Percentiles rank a stretch among this genome's conserved stretches.
Evolutionary conservation across 2,888 invertebrate genomes (phyloP).

Genomic region (Autographa pulchrina): DNA sequence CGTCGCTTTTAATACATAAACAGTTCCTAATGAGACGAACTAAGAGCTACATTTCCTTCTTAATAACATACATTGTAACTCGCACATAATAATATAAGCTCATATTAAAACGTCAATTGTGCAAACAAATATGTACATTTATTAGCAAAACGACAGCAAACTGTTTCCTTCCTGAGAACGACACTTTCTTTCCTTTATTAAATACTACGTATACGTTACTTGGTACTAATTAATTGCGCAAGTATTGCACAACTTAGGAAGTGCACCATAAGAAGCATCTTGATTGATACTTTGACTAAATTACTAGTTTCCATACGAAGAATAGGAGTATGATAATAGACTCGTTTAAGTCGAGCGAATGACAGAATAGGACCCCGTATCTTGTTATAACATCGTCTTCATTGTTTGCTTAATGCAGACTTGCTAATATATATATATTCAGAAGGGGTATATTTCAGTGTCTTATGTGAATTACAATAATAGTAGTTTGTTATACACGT

Average conservation of each 20-base stretch:
- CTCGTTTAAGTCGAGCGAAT: conserved; percentile 4
- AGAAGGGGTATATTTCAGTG: not conserved
- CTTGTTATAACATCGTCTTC: not conserved
- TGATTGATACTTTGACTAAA: conserved; percentile 41
- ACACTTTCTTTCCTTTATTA: conserved; percentile 64
- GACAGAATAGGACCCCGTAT: conserved; percentile 12
- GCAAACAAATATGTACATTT: conserved; percentile 44
- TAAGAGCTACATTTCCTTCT: conserved; percentile 3
- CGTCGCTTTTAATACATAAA: not conserved
- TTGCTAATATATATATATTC: not conserved
- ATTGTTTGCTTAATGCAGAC: not conserved
- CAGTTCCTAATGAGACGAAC: too few species aligned
- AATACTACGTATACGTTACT: conserved; percentile 38
- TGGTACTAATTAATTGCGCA: conserved; percentile 51
- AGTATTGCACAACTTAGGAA: conserved; percentile 58
- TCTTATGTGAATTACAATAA: not conserved
- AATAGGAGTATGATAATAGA: conserved; percentile 24
- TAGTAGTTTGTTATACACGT: not conserved
- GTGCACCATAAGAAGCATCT: conserved; percentile 47
- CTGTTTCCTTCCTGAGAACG: conserved; percentile 55
- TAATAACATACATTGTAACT: not conserved
- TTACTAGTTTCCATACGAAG: conserved; percentile 24
- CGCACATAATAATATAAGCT: conserved; percentile 14
- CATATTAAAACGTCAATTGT: conserved; percentile 40
- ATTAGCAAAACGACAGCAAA: conserved; percentile 41